A percentile compares a stretch with the other conserved stretches of the same genome.
phyloP scores from a whole-genome alignment of 2,888 invertebrate species.

The Ptychoptera contaminata region DNA sequence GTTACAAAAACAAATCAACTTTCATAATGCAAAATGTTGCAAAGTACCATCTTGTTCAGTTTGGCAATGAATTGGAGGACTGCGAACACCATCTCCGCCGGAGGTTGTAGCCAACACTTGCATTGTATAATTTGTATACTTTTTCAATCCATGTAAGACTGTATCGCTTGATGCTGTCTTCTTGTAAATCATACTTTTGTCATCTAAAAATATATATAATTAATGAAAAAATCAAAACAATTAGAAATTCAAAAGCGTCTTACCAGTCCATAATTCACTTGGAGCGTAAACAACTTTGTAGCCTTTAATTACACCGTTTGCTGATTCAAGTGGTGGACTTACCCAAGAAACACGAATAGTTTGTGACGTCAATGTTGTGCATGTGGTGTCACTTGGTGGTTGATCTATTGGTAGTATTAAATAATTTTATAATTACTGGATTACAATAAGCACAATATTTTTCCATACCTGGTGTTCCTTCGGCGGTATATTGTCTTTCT shows the following conservation, averaged over 20 bases:
- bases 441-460: no score
- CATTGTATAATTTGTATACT: slow-evolving; percentile 94
- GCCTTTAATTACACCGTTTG: slow-evolving; percentile 89
- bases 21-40: background rate
- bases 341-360: slow-evolving; percentile 91
- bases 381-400: slow-evolving; percentile 80
- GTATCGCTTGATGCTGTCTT: slow-evolving; percentile 86
- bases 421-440: no score
- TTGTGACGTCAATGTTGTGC: slow-evolving; percentile 85
- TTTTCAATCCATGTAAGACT: slow-evolving; percentile 82
- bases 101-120: slow-evolving; percentile 90
- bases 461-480: slow-evolving; percentile 64
- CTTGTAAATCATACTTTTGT: slow-evolving; percentile 79
- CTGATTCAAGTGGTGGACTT: slow-evolving; percentile 78
- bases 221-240: slow-evolving; percentile 1
- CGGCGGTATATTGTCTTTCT: slow-evolving; percentile 81
- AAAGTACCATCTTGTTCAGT: slow-evolving; percentile 83
- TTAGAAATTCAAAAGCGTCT: slow-evolving; percentile 28
- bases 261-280: slow-evolving; percentile 83
- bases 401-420: slow-evolving; percentile 30
- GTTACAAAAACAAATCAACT: background rate
- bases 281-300: slow-evolving; percentile 90
- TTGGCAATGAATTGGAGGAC: slow-evolving; percentile 64
- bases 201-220: slow-evolving; percentile 39
- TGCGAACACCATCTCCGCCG: slow-evolving; percentile 84